Evolutionary conservation across 2,888 invertebrate species (phyloP).

Genomic region (Amiota communis): DNA sequence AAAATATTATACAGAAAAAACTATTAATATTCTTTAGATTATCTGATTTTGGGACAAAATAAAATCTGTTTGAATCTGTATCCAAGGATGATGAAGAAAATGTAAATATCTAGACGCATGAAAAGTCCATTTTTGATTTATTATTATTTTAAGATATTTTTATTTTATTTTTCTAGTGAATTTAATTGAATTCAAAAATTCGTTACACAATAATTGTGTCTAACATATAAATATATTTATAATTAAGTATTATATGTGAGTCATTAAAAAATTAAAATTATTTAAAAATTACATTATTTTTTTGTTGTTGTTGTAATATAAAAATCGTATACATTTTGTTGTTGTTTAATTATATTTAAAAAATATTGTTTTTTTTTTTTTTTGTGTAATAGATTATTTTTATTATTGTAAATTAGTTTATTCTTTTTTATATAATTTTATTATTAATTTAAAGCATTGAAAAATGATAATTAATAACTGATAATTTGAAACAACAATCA

Average conservation of each 20-base stretch:
- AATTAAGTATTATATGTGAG: no score
- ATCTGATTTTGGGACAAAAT: no score
- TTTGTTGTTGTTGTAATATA: conserved; percentile 3
- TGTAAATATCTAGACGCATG: no score
- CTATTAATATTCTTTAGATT: no score
- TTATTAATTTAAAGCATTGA: no score
- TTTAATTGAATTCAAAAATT: not conserved
- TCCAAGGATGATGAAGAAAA: no score
- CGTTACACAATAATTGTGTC: not conserved
- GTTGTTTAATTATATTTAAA: not conserved
- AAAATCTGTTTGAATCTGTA: no score
- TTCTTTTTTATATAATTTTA: not conserved
- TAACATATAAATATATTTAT: no score
- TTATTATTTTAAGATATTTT: not conserved
- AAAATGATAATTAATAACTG: no score
- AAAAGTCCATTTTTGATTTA: not conserved
- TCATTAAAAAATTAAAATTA: not conserved
- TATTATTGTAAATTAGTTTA: not conserved
- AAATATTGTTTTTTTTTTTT: not conserved
- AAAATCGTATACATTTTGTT: conserved; percentile 20
- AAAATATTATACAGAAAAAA: no score
- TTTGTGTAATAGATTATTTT: not conserved
- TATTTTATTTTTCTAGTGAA: not conserved
- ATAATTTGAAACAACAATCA: conserved; percentile 10
- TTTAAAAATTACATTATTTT: not conserved